A percentile compares a stretch with the other conserved stretches of the same genome.
These are phyloP conservation scores for Pollachius pollachius DNA, from an alignment of 2,113 vertebrate genomes.

Conservation along the genomic window DNA sequence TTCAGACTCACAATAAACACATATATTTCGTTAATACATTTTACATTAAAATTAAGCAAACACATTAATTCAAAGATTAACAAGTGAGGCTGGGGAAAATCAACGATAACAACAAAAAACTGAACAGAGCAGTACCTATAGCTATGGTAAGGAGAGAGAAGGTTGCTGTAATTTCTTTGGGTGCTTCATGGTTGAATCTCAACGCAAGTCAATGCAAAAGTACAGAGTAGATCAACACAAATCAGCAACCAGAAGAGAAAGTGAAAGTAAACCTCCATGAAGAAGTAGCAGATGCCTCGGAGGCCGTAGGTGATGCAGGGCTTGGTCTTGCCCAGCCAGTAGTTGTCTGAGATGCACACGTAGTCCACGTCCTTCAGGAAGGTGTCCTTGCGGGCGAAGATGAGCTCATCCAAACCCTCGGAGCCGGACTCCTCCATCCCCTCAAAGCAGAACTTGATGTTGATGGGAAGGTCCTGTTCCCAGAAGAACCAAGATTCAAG, in stretches of 20 bases:
- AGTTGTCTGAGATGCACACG: slow-evolving; percentile 96
- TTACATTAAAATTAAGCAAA: too few relatives aligned
- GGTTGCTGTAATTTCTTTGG: too few relatives aligned
- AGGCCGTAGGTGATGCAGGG: slow-evolving; percentile 96
- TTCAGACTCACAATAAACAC: too few relatives aligned
- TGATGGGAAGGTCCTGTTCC: slow-evolving; percentile 88
- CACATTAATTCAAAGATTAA: too few relatives aligned
- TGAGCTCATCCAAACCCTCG: slow-evolving; percentile 89
- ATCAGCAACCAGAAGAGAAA: too few relatives aligned
- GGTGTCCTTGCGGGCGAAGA: slow-evolving; percentile 80
- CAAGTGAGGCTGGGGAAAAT: too few relatives aligned
- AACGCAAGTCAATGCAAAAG: too few relatives aligned
- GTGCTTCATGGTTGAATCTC: too few relatives aligned
- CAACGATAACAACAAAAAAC: too few relatives aligned
- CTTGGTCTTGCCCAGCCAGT: slow-evolving; percentile 96
- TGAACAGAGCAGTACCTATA: neutral
- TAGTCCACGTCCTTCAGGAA: slow-evolving; percentile 95
- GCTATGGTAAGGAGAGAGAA: too few relatives aligned
- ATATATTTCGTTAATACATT: too few relatives aligned
- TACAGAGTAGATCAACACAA: too few relatives aligned
- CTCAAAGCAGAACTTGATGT: slow-evolving; percentile 93
- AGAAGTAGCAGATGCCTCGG: slow-evolving; percentile 93
- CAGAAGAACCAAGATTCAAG: neutral
- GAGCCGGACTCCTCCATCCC: slow-evolving; percentile 98
- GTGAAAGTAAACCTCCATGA: slow-evolving; percentile 73